Evolutionary conservation across 2,888 invertebrate genomes (phyloP).

Genomic region (Eretmocerus hayati): DNA sequence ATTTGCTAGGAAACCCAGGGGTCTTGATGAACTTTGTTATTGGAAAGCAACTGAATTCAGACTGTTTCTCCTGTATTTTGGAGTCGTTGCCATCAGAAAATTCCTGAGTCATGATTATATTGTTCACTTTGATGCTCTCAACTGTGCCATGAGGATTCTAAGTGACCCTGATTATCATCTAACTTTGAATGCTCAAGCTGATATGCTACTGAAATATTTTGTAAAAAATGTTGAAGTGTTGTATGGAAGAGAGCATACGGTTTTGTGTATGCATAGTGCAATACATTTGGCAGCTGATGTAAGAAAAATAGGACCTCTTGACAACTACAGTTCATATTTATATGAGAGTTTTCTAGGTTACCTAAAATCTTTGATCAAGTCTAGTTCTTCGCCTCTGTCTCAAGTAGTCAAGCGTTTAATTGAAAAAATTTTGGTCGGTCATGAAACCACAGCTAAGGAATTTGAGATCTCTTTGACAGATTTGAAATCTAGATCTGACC

Average conservation of each 20-base stretch:
- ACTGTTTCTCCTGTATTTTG: neutral
- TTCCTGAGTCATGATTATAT: neutral
- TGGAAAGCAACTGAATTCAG: neutral
- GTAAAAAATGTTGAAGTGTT: no score
- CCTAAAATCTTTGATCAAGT: neutral
- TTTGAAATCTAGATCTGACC: no score
- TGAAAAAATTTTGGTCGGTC: no score
- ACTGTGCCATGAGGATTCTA: no score
- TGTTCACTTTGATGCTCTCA: neutral
- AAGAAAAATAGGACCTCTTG: neutral
- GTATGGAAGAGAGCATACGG: no score
- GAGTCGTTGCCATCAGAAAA: neutral
- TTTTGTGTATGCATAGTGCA: neutral
- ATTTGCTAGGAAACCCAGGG: neutral
- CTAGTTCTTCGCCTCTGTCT: neutral
- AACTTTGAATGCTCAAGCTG: neutral
- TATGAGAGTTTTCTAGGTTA: neutral
- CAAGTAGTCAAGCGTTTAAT: neutral
- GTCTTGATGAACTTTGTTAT: neutral
- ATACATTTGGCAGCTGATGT: neutral
- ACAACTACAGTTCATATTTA: neutral
- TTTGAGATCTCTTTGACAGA: no score
- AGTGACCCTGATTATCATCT: no score
- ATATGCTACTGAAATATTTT: no score
- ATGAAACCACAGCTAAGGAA: no score